These are phyloP conservation scores for Trissolcus brochymenae DNA, from an alignment of 2,888 invertebrate genomes.

Conservation along the genomic window DNA sequence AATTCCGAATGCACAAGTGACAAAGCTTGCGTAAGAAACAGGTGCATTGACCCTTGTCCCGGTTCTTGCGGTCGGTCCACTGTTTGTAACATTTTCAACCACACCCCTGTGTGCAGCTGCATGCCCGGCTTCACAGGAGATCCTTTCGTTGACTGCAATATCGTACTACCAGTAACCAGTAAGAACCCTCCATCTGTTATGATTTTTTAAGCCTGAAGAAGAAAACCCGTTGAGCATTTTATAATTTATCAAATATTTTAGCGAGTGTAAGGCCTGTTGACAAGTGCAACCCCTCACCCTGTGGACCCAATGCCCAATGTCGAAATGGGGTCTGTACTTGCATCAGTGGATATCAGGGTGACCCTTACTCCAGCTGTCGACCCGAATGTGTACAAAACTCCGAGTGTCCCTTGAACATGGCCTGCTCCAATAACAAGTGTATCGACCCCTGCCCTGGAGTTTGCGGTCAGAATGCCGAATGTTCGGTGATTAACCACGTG, in stretches of 20 bases:
- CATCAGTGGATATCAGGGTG: slow-evolving; percentile 73
- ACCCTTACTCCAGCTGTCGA: slow-evolving; percentile 81
- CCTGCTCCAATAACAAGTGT: slow-evolving; percentile 89
- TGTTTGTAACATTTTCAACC: slow-evolving; percentile 84
- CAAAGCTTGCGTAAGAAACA: slow-evolving; percentile 87
- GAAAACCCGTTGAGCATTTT: background rate
- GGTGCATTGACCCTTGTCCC: slow-evolving; percentile 88
- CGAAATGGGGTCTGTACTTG: slow-evolving; percentile 74
- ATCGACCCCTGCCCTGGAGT: slow-evolving; percentile 87
- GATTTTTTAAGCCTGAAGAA: background rate
- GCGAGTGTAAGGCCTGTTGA: slow-evolving; percentile 74
- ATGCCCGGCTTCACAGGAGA: slow-evolving; percentile 81
- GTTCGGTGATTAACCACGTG: slow-evolving; percentile 85
- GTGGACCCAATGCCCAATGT: slow-evolving; percentile 87
- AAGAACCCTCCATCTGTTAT: slow-evolving; percentile 15
- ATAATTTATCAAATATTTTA: slow-evolving; percentile 36
- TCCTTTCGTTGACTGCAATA: slow-evolving; percentile 73
- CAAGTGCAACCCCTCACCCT: slow-evolving; percentile 83
- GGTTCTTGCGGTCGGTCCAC: slow-evolving; percentile 85
- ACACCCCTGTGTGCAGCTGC: slow-evolving; percentile 89
- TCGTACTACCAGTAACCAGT: slow-evolving; percentile 9
- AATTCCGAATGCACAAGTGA: slow-evolving; percentile 84
- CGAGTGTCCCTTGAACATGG: slow-evolving; percentile 85
- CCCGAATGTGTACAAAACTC: slow-evolving; percentile 89
- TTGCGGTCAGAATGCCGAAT: slow-evolving; percentile 86